A percentile compares a stretch with the other conserved stretches of the same genome.
phyloP scores from a whole-genome alignment of 2,113 vertebrate species.

The Pachyramphus minor region DNA sequence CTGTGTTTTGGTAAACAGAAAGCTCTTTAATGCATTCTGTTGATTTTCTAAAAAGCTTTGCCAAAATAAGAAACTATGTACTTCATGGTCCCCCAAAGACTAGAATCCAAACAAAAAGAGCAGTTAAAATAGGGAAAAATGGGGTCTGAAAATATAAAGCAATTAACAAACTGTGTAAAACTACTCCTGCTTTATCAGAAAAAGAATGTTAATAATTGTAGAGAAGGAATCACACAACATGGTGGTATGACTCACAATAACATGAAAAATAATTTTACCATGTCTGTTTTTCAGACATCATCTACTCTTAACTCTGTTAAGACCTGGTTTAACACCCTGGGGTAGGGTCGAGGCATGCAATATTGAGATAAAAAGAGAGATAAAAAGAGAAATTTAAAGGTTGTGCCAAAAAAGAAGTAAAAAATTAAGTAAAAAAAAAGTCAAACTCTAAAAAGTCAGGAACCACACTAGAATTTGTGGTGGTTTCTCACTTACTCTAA shows the following conservation, averaged over 20 bases:
- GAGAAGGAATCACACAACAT: background rate
- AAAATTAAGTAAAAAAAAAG: background rate
- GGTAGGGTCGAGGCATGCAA: accelerated
- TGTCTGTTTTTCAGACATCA: background rate
- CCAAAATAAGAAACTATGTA: background rate
- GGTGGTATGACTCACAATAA: background rate
- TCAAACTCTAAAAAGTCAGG: background rate
- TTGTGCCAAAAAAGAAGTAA: background rate
- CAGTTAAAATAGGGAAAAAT: background rate
- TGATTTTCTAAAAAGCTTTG: background rate
- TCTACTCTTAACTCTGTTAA: background rate
- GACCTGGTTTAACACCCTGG: background rate
- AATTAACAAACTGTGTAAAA: background rate
- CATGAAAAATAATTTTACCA: background rate
- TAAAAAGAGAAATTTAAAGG: background rate
- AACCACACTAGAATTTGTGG: background rate
- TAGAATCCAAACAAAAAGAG: background rate
- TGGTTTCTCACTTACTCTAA: background rate
- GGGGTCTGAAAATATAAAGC: accelerated
- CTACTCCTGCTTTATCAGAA: background rate
- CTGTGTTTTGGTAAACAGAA: background rate
- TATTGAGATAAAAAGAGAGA: background rate
- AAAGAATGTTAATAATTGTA: background rate
- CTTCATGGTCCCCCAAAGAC: background rate
- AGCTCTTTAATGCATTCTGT: background rate